phyloP scores from a whole-genome alignment of 2,113 vertebrate genomes.

The Chionomys nivalis region DNA sequence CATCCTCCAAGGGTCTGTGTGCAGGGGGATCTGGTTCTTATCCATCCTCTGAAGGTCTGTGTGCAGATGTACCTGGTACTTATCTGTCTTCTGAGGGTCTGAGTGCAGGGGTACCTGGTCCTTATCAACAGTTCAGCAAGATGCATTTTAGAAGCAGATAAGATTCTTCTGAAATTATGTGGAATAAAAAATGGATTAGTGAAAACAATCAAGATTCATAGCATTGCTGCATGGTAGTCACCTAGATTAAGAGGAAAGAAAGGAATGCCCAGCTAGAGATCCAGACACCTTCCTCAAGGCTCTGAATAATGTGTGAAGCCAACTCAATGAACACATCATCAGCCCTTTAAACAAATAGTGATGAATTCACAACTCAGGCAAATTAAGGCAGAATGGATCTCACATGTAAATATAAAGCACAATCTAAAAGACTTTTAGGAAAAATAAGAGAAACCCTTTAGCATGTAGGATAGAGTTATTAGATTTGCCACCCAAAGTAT shows the following conservation, averaged over 20 bases:
- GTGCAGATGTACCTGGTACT: neutral
- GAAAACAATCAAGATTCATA: neutral
- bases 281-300: neutral
- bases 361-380: neutral
- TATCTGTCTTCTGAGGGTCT: too few species aligned
- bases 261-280: too few species aligned
- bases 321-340: too few species aligned
- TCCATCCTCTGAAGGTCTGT: too few species aligned
- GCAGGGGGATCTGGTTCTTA: too few species aligned
- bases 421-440: neutral
- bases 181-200: neutral
- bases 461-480: neutral
- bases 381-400: neutral
- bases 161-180: neutral
- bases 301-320: neutral
- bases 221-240: neutral
- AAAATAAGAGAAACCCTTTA: neutral
- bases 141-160: neutral
- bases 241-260: neutral
- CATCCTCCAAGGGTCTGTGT: too few species aligned
- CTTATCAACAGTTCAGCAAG: neutral
- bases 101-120: neutral
- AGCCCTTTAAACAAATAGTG: neutral
- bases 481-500: neutral
- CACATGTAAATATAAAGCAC: neutral